Evolutionary conservation across 2,113 vertebrate genomes (phyloP).

Genomic region (Rhynchopsitta pachyrhyncha): DNA sequence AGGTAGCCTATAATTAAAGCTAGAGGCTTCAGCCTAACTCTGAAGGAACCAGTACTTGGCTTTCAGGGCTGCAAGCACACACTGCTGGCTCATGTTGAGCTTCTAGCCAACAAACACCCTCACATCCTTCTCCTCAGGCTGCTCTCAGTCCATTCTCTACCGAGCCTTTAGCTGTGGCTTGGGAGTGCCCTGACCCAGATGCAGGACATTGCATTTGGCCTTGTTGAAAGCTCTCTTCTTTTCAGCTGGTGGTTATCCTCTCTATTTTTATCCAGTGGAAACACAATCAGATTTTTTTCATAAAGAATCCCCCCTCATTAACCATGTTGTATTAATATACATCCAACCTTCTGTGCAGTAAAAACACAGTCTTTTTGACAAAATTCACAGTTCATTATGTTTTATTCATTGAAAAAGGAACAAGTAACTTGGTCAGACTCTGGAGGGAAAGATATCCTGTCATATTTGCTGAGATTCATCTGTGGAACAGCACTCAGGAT

Average conservation of each 20-base stretch:
- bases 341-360: slow-evolving; percentile 28
- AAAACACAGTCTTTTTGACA: slow-evolving; percentile 55
- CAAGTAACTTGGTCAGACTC: slow-evolving; percentile 59
- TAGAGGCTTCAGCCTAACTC: not conserved
- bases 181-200: not conserved
- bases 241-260: not conserved
- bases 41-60: not conserved
- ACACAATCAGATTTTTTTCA: not conserved
- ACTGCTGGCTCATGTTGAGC: not conserved
- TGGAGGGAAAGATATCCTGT: slow-evolving; percentile 61
- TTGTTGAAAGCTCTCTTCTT: not conserved
- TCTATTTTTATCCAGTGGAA: not conserved
- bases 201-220: not conserved
- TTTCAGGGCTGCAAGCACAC: not conserved
- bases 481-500: slow-evolving; percentile 60
- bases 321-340: slow-evolving; percentile 30
- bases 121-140: not conserved
- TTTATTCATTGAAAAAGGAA: slow-evolving; percentile 56
- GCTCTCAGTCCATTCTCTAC: not conserved
- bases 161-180: not conserved
- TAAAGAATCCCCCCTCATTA: not conserved
- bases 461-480: slow-evolving; percentile 66
- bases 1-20: not conserved
- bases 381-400: slow-evolving; percentile 63
- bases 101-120: not conserved